Base-by-base conservation (phyloP, 2,797 vertebrate species). In the Poecilia picta region DNA sequence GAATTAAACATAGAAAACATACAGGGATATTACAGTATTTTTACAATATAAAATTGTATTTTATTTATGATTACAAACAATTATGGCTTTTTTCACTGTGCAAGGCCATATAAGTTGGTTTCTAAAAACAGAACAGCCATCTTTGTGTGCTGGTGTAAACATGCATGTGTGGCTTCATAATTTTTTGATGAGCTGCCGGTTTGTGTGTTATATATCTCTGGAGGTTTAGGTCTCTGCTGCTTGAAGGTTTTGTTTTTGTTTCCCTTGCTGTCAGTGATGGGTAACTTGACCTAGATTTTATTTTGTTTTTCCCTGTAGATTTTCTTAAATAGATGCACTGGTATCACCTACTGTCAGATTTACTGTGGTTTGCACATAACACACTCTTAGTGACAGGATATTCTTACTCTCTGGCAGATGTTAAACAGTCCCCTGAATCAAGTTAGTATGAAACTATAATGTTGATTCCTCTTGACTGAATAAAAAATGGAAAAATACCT, bases 281-380 rank as follows among this genome's bases (percentile, higher is more conserved):
- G 5, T 81, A 49, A 76, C 88, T 13, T 82, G 81, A 90, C 83
- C 87, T 75, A 3, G 64, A 68, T 76, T 66, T 72, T 78, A 49
- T 51, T 4, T 74, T 75, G 36, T 81, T 53, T 73, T 55, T 78
- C 59, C 81, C 36, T 2, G 1, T 68, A 68, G 64, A 68, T 36
- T 2, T 3, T 68, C 64, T 39, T 41, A 68, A 68, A 39, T 64
- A 46, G 0, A 23, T 36, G 45, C 64, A 28, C 23, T 45, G 33
- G 33, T 31, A 47, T 78, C 47, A 1, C 78, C 71, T 31, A 33
- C 74, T 68, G 70, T 59, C 66, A 31, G 73, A 41, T 53, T 74
- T 46, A 41, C 20, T 68, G 18, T 12, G 41, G 64, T 41, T 51
- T 68, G 20, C 64, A 64, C 8, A 53, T 28, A 31, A 11, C 33